Evolutionary conservation across 2,113 vertebrate species (phyloP).

Genomic region (Verasper variegatus): DNA sequence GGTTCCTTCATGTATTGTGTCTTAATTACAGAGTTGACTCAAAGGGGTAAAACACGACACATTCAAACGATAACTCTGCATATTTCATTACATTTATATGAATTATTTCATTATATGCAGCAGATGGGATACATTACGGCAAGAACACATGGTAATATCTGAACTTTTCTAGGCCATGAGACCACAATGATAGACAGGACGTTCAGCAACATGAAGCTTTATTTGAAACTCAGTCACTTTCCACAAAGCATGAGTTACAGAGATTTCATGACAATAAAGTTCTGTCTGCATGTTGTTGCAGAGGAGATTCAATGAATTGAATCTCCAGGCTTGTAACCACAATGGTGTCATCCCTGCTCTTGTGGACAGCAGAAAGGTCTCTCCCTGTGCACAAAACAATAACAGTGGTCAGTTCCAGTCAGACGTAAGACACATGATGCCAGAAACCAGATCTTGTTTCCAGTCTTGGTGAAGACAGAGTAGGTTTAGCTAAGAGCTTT

Average conservation of each 20-base stretch:
- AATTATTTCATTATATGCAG: no score
- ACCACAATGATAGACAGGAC: slow-evolving; percentile 23
- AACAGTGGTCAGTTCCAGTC: slow-evolving; percentile 10
- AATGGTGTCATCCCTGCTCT: neutral
- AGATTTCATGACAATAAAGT: neutral
- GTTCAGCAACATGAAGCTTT: slow-evolving; percentile 28
- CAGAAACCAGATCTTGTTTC: neutral
- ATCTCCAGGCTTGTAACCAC: slow-evolving; percentile 64
- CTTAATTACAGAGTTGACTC: no score
- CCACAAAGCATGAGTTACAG: neutral
- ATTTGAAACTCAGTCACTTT: slow-evolving; percentile 46
- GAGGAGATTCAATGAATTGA: neutral
- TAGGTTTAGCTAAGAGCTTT: no score
- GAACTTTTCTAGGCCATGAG: neutral
- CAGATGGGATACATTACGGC: no score
- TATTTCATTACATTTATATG: no score
- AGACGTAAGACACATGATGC: neutral
- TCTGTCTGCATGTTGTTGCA: slow-evolving; percentile 22
- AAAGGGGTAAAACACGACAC: no score
- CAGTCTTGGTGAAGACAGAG: neutral
- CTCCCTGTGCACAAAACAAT: slow-evolving; percentile 59
- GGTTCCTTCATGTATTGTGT: neutral
- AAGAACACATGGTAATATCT: no score
- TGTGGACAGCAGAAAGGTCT: slow-evolving; percentile 28
- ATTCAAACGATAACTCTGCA: no score